Conservation (phyloP, 2,888 invertebrate species). For the Dicyrtomina minuta region DNA sequence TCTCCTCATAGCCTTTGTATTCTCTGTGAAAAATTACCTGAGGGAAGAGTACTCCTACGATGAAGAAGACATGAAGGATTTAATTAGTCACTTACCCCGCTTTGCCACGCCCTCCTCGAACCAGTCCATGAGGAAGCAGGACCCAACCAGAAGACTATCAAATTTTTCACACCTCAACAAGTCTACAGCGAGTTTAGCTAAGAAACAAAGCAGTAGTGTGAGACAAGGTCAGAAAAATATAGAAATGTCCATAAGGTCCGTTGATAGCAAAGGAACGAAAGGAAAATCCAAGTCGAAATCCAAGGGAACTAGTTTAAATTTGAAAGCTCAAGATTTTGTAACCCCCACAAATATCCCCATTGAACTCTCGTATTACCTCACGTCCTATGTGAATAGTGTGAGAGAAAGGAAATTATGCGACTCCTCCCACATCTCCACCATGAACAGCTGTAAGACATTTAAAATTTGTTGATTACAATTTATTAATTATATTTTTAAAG, state of each 20-base stretch:
- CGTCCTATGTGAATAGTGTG: conserved; percentile 7
- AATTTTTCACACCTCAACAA: no score
- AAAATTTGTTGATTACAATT: conserved; percentile 8
- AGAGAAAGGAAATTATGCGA: not conserved
- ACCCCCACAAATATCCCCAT: conserved; percentile 28
- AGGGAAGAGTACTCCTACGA: conserved; percentile 51
- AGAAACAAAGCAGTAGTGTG: not conserved
- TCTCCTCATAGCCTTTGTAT: conserved; percentile 46
- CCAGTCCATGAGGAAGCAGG: not conserved
- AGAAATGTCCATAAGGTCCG: not conserved
- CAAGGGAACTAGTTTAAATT: not conserved
- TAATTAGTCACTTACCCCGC: conserved; percentile 41
- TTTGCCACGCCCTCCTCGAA: conserved; percentile 45
- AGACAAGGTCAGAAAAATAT: not conserved
- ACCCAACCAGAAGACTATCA: no score
- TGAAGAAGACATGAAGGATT: conserved; percentile 38
- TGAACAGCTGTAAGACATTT: conserved; percentile 12
- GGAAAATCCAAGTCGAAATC: not conserved
- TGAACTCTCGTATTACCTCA: conserved; percentile 24
- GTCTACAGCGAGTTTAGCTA: no score
- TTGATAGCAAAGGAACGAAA: not conserved
- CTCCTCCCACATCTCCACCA: not conserved
- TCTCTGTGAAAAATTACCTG: conserved; percentile 48
- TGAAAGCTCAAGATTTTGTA: conserved; percentile 21
- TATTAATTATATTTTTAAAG: no score